Evolutionary conservation across 2,888 invertebrate genomes (phyloP).

Genomic region (Euplagia quadripunctaria): DNA sequence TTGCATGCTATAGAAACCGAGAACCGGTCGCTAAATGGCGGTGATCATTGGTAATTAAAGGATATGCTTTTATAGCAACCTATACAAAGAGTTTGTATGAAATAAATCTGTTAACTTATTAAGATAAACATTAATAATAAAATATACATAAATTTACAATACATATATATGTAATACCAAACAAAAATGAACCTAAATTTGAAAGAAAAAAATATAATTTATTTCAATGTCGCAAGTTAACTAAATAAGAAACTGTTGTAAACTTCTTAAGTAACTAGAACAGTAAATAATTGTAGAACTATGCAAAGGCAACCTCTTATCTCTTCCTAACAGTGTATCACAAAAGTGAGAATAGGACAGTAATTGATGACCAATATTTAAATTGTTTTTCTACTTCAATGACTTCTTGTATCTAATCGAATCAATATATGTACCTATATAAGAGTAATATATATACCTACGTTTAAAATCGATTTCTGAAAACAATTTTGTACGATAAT

Average conservation of each 20-base stretch:
- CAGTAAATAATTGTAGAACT: slow-evolving; percentile 1
- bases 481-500: not conserved
- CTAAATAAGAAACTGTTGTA: not conserved
- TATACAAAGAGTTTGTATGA: no score
- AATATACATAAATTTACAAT: not conserved
- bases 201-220: not conserved
- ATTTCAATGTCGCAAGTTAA: not conserved
- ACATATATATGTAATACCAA: not conserved
- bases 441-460: no score
- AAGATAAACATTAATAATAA: not conserved
- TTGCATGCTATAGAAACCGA: no score
- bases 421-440: no score
- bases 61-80: no score
- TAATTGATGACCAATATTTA: no score
- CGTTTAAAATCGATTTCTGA: not conserved
- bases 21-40: no score
- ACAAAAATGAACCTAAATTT: not conserved
- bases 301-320: not conserved
- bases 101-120: no score
- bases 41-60: no score
- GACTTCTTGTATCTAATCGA: no score
- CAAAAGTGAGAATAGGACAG: no score
- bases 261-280: not conserved
- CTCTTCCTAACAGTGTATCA: not conserved
- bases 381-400: no score